A percentile compares a stretch with the other conserved stretches of the same genome.
Evolutionary conservation across 2,797 vertebrate genomes (phyloP).

Genomic region (Anguilla megastoma): DNA sequence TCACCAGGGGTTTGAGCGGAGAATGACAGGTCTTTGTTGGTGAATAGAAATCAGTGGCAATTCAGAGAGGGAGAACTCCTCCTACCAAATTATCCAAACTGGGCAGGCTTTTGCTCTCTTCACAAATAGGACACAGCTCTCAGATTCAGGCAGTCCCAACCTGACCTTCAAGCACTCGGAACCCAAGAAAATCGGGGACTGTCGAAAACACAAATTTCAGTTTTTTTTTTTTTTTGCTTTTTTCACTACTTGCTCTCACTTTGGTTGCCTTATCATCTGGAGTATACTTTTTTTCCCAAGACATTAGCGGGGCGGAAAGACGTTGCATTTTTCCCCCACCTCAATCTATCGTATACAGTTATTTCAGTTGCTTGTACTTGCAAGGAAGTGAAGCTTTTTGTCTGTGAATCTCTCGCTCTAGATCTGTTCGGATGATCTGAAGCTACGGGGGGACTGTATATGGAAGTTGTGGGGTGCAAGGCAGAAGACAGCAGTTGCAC

Average conservation of each 20-base stretch:
- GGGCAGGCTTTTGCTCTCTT: slow-evolving; percentile 92
- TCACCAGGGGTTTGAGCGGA: slow-evolving; percentile 80
- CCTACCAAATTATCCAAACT: slow-evolving; percentile 97
- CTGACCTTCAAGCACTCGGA: slow-evolving; percentile 89
- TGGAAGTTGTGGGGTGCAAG: slow-evolving; percentile 99
- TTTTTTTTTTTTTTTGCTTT: slow-evolving; percentile 87
- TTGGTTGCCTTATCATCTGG: slow-evolving; percentile 73
- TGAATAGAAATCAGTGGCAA: slow-evolving; percentile 88
- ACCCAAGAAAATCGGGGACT: slow-evolving; percentile 79
- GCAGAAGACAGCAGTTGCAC: slow-evolving; percentile 93
- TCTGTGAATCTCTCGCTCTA: slow-evolving; percentile 63
- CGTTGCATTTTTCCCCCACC: slow-evolving; percentile 43
- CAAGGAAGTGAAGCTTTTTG: slow-evolving; percentile 50
- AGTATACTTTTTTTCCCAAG: slow-evolving; percentile 59
- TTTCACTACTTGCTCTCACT: slow-evolving; percentile 72
- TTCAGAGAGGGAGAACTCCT: slow-evolving; percentile 85
- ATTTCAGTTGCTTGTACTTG: slow-evolving; percentile 47
- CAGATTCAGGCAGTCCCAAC: slow-evolving; percentile 88
- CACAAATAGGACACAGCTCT: slow-evolving; percentile 94
- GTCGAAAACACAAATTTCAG: slow-evolving; percentile 76
- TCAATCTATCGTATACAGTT: slow-evolving; percentile 34
- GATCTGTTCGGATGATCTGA: slow-evolving; percentile 80
- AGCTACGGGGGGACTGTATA: slow-evolving; percentile 76
- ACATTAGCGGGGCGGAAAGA: background rate
- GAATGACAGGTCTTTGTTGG: slow-evolving; percentile 99